phyloP scores from a whole-genome alignment of 2,113 vertebrate genomes.

The Syrrhaptes paradoxus region DNA sequence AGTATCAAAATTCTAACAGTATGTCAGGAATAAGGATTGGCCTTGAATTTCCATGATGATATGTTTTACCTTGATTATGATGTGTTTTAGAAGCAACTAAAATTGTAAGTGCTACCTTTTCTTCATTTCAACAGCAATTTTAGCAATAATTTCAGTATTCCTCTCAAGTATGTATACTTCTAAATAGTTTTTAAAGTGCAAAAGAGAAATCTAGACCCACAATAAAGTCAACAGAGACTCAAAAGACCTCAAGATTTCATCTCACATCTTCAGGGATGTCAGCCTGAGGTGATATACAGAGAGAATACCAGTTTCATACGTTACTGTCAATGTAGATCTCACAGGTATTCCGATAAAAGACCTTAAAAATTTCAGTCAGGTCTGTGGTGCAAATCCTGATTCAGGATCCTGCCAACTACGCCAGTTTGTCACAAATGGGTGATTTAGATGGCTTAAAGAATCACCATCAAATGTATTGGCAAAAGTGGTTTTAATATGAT shows the following conservation, averaged over 20 bases:
- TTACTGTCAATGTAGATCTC: background rate
- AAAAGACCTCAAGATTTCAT: background rate
- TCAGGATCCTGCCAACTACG: no score
- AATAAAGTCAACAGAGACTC: background rate
- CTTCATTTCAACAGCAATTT: background rate
- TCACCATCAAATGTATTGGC: no score
- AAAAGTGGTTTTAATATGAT: no score
- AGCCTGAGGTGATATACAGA: background rate
- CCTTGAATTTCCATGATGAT: background rate
- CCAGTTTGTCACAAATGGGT: no score
- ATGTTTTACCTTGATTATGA: background rate
- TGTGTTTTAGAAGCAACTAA: background rate
- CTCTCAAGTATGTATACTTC: background rate
- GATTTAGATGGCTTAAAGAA: no score
- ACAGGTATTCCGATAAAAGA: background rate
- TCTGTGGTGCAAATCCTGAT: no score
- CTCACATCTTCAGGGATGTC: background rate
- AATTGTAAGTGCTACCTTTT: background rate
- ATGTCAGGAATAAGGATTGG: background rate
- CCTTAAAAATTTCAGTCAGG: background rate
- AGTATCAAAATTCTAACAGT: background rate
- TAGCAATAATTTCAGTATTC: background rate
- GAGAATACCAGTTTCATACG: background rate
- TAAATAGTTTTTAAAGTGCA: background rate
- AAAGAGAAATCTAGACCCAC: background rate